These are phyloP conservation scores for Machimus rusticus DNA, from an alignment of 2,888 invertebrate species.

Conservation along the genomic window DNA sequence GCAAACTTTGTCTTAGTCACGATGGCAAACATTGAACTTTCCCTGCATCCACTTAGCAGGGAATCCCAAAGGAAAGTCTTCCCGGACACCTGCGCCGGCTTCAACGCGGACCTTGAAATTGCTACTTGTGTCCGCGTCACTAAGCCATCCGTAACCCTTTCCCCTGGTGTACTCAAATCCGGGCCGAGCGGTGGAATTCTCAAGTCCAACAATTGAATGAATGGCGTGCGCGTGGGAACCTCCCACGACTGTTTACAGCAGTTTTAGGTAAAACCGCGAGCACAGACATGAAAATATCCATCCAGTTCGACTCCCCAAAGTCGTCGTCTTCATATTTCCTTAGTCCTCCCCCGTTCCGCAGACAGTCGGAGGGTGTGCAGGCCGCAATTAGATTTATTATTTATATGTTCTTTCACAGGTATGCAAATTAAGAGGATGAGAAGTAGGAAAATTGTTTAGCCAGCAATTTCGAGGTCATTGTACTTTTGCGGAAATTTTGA, in stretches of 20 bases:
- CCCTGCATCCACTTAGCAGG: neutral
- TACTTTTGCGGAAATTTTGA: neutral
- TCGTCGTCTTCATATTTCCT: neutral
- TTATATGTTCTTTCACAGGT: neutral
- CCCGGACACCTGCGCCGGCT: neutral
- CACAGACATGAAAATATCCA: neutral
- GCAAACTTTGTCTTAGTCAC: neutral
- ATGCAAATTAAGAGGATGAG: neutral
- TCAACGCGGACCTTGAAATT: neutral
- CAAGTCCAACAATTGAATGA: constrained; percentile 21
- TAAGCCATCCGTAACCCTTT: neutral
- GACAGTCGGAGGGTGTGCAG: neutral
- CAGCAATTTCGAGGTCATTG: neutral
- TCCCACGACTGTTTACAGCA: neutral
- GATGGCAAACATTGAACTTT: neutral
- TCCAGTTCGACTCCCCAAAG: neutral
- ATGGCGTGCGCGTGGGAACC: neutral
- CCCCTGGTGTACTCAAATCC: neutral
- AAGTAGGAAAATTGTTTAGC: neutral
- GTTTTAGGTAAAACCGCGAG: neutral
- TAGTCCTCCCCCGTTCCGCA: neutral
- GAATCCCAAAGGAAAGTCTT: neutral
- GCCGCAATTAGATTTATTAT: neutral
- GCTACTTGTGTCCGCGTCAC: neutral
- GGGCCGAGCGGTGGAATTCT: constrained; percentile 6